A percentile compares a stretch with the other conserved stretches of the same genome.
Conservation (phyloP, 1,140 invertebrate genomes). For the Eufriesea mexicana region DNA sequence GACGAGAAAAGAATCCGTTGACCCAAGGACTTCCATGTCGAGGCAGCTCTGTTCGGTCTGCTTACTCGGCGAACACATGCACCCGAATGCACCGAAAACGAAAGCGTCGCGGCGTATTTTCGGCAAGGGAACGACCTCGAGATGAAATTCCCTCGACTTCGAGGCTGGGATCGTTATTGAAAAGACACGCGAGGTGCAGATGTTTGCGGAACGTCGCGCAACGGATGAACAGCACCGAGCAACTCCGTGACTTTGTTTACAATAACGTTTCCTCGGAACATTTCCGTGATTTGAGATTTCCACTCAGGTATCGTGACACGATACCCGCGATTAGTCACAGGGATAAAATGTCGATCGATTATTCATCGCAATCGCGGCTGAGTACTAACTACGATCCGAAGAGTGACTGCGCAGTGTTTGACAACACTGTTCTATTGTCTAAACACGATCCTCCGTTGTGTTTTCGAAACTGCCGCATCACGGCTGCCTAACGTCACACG, state of each 20-base stretch:
- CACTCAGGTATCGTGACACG: background rate
- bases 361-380: background rate
- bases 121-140: slow-evolving; percentile 29
- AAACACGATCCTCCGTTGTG: background rate
- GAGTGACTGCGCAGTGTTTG: background rate
- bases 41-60: background rate
- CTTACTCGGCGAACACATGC: background rate
- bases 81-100: slow-evolving; percentile 1
- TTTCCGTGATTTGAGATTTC: background rate
- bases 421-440: background rate
- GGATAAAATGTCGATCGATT: background rate
- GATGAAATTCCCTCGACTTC: background rate
- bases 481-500: background rate
- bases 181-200: background rate
- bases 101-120: slow-evolving; percentile 14
- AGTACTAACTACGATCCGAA: background rate
- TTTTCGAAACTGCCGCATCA: background rate
- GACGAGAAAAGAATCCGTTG: background rate
- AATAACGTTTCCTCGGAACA: background rate
- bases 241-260: background rate
- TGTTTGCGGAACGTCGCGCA: too few species aligned
- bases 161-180: background rate
- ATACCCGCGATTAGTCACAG: background rate
- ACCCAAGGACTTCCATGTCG: background rate
- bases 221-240: too few species aligned